Conservation (phyloP, 30 jellyfish, hydroid and myxozoan species). For the Aurelia aurita region DNA sequence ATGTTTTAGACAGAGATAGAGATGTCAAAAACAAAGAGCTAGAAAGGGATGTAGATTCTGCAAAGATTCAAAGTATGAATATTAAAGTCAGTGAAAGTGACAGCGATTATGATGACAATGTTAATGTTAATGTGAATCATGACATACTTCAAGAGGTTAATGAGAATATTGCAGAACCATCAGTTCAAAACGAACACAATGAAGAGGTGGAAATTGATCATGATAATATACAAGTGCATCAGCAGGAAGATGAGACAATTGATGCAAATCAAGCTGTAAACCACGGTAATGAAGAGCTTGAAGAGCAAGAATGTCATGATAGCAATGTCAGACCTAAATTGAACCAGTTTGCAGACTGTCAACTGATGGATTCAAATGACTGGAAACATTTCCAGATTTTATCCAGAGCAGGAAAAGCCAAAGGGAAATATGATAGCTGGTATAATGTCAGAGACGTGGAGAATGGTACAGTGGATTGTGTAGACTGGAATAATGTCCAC, state of each 20-base stretch:
- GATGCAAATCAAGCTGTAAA: neutral
- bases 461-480: neutral
- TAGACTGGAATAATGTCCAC: constrained; percentile 14
- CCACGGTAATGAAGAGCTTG: neutral
- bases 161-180: neutral
- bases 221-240: neutral
- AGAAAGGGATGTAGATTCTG: neutral
- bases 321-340: constrained; percentile 10
- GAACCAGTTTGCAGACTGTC: constrained; percentile 9
- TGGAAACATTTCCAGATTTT: constrained; percentile 32
- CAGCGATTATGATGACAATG: neutral
- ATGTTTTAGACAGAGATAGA: neutral
- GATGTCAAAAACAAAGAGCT: neutral
- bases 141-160: neutral
- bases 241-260: neutral
- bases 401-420: constrained; percentile 14
- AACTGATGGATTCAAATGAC: constrained; percentile 7
- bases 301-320: constrained; percentile 1
- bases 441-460: neutral
- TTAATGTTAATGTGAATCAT: neutral
- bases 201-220: neutral
- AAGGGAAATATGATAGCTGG: constrained; percentile 36
- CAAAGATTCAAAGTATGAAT: neutral
- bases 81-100: neutral
- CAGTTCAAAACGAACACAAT: neutral